Percentiles rank a stretch among this genome's conserved stretches.
Conservation (phyloP, 2,113 vertebrate genomes). For the Falcunculus frontatus region DNA sequence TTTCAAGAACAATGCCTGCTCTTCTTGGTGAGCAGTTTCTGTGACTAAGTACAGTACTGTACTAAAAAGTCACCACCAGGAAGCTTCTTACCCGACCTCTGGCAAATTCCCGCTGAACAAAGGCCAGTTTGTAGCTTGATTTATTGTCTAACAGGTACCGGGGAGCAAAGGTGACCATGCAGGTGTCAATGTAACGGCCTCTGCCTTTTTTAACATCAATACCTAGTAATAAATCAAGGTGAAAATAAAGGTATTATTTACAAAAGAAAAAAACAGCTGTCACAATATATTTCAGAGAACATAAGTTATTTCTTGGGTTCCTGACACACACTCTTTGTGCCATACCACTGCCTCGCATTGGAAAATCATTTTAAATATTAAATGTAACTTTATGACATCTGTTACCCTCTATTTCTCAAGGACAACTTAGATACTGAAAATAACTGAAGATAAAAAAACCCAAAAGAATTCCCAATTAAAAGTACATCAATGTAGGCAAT, state of each 20-base stretch:
- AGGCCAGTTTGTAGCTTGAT: conserved; percentile 89
- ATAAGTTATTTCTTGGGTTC: background rate
- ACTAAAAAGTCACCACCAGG: background rate
- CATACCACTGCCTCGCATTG: background rate
- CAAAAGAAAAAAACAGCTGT: background rate
- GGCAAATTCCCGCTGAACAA: conserved; percentile 93
- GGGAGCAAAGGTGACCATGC: conserved; percentile 94
- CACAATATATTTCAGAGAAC: background rate
- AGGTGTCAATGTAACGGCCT: conserved; percentile 91
- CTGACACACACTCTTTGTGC: background rate
- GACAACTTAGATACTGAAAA: background rate
- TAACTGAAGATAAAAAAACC: background rate
- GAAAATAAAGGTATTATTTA: background rate
- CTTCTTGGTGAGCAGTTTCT: background rate
- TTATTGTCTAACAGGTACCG: conserved; percentile 94
- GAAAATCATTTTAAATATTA: background rate
- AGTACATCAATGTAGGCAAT: background rate
- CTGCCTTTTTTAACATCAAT: conserved; percentile 94
- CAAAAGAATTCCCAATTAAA: background rate
- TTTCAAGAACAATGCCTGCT: background rate
- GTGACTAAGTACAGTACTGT: background rate
- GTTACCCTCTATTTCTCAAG: background rate
- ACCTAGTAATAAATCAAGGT: conserved; percentile 69
- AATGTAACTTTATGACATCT: background rate
- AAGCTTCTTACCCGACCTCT: conserved; percentile 84